Conservation (phyloP, 2,113 vertebrate species). For the Tylochromis polylepis region DNA sequence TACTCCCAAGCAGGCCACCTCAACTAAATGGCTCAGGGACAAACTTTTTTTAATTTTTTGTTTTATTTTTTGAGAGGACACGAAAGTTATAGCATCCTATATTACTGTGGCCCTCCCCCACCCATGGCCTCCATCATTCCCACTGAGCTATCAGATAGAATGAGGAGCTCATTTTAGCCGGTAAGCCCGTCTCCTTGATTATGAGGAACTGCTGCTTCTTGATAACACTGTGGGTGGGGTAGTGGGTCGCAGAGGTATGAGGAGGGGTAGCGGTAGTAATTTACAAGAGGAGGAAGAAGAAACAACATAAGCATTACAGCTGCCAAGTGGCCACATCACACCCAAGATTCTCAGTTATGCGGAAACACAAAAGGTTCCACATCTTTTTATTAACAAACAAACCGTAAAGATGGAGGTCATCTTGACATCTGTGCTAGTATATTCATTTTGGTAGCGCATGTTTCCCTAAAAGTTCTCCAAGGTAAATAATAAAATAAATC, state of each 20-base stretch:
- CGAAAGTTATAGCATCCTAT: constrained; percentile 28
- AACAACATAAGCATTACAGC: neutral
- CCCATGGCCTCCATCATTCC: neutral
- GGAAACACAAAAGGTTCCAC: neutral
- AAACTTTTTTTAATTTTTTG: neutral
- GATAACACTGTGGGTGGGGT: constrained; percentile 6
- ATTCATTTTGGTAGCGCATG: neutral
- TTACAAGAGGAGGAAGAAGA: neutral
- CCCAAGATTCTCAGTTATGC: neutral
- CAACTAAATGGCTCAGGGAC: neutral
- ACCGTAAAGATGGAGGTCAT: neutral
- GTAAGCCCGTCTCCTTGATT: constrained; percentile 38
- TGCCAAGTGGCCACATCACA: constrained; percentile 3
- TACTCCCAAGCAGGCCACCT: neutral
- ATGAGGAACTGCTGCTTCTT: constrained; percentile 6
- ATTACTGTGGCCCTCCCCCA: neutral
- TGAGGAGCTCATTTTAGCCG: constrained; percentile 41
- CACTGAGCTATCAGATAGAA: neutral
- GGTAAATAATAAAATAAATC: neutral
- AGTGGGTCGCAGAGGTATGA: neutral
- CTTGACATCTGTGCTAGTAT: neutral
- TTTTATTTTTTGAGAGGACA: neutral
- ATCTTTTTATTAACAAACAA: neutral
- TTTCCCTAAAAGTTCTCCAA: neutral
- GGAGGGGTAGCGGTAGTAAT: neutral